Percentiles rank a stretch among this genome's conserved stretches.
These are phyloP conservation scores for Lasioglossum baleicum DNA, from an alignment of 1,140 invertebrate genomes.

Conservation along the genomic window DNA sequence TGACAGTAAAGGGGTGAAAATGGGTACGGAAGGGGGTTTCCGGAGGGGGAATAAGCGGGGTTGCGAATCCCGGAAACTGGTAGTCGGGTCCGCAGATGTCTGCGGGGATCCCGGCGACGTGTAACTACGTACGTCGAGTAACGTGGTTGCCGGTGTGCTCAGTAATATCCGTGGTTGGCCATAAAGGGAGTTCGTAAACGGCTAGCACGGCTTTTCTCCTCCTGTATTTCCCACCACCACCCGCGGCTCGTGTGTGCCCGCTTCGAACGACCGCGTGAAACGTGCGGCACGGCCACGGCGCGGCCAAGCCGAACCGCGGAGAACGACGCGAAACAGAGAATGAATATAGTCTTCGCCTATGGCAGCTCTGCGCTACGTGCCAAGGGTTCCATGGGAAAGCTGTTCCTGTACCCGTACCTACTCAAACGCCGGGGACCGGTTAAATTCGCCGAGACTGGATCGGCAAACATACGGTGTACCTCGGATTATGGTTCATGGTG, in stretches of 20 bases:
- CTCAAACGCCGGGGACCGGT: background rate
- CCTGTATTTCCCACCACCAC: conserved; percentile 20
- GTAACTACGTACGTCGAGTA: conserved; percentile 57
- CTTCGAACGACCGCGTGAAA: conserved; percentile 40
- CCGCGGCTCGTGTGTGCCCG: background rate
- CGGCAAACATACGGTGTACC: background rate
- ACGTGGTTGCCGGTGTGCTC: conserved; percentile 36
- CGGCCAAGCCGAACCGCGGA: conserved; percentile 1
- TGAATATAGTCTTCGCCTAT: conserved; percentile 40
- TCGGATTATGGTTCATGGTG: conserved; percentile 11
- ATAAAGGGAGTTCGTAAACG: conserved; percentile 63
- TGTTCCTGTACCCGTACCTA: background rate
- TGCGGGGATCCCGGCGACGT: conserved; percentile 28
- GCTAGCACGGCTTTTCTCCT: conserved; percentile 46
- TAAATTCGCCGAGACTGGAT: conserved; percentile 21
- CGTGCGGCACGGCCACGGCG: conserved; percentile 10
- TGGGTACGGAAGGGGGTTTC: too few relatives aligned
- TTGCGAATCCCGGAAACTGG: conserved; percentile 42
- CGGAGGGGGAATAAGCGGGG: background rate
- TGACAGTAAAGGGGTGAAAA: too few relatives aligned
- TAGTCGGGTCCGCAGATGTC: conserved; percentile 23
- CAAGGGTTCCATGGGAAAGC: conserved; percentile 1
- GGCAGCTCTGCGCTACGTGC: conserved; percentile 16
- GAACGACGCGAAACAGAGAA: conserved; percentile 40
- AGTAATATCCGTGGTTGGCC: conserved; percentile 55